Conservation (phyloP, 2,888 invertebrate genomes). For the Caenorhabditis virilis region DNA sequence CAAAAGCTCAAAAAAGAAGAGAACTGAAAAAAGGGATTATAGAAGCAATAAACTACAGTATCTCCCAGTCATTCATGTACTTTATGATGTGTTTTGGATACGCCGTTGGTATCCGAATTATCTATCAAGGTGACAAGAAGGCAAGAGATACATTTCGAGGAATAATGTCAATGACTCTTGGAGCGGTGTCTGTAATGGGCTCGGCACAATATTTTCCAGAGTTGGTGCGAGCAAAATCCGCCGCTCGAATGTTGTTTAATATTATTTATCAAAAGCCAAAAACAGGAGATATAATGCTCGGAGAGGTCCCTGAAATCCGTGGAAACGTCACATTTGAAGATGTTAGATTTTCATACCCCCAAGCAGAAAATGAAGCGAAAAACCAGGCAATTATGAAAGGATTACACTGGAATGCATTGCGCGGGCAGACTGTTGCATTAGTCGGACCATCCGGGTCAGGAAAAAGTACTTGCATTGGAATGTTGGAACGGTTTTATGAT, state of each 20-base stretch:
- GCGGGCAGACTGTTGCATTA: conserved; percentile 67
- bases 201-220: conserved; percentile 68
- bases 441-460: conserved; percentile 83
- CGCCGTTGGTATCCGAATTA: conserved; percentile 52
- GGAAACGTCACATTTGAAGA: conserved; percentile 68
- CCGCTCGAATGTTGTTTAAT: conserved; percentile 69
- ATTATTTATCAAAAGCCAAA: conserved; percentile 65
- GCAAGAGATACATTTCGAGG: conserved; percentile 23
- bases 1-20: conserved; percentile 43
- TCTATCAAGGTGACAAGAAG: conserved; percentile 43
- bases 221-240: conserved; percentile 69
- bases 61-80: conserved; percentile 51
- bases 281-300: conserved; percentile 66
- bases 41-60: conserved; percentile 50
- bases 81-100: conserved; percentile 51
- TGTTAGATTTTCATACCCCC: conserved; percentile 69
- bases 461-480: conserved; percentile 84
- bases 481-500: conserved; percentile 84
- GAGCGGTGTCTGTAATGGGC: conserved; percentile 52
- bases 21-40: conserved; percentile 34
- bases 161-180: conserved; percentile 45
- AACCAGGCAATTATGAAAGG: conserved; percentile 63
- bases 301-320: conserved; percentile 46
- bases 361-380: no score
- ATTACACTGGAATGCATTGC: conserved; percentile 64